Evolutionary conservation across 2,113 vertebrate genomes (phyloP).

Genomic region (Hippolais icterina): DNA sequence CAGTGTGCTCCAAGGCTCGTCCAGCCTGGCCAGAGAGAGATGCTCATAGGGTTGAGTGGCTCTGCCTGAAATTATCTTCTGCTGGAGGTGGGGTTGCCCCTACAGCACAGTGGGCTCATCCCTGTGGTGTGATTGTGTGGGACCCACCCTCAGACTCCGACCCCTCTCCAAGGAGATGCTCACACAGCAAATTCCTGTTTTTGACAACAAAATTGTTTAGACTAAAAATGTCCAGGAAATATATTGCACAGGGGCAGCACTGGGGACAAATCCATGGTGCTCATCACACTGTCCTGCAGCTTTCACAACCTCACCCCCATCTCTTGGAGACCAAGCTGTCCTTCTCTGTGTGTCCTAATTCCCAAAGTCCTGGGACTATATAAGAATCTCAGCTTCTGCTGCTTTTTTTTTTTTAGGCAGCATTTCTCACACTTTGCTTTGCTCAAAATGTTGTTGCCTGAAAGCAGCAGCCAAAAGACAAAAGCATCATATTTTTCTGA

Average conservation of each 20-base stretch:
- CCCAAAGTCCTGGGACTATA: not conserved
- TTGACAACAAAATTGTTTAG: not conserved
- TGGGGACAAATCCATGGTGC: not conserved
- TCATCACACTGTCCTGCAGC: not conserved
- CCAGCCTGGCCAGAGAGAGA: not conserved
- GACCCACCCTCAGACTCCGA: not conserved
- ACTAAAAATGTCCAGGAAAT: not conserved
- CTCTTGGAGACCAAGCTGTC: not conserved
- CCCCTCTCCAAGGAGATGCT: not conserved
- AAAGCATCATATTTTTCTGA: not conserved
- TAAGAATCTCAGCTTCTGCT: not conserved
- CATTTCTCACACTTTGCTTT: not conserved
- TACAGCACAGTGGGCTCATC: not conserved
- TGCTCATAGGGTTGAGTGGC: rapidly evolving
- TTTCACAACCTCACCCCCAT: not conserved
- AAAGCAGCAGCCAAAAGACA: constrained; percentile 4
- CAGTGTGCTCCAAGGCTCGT: not conserved
- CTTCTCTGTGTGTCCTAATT: not conserved
- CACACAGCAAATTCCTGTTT: not conserved
- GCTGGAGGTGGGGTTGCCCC: not conserved
- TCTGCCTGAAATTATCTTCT: not conserved
- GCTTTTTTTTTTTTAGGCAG: not conserved
- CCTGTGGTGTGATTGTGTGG: rapidly evolving
- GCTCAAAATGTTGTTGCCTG: not conserved
- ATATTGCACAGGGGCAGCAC: not conserved